phyloP scores from a whole-genome alignment of 2,113 vertebrate genomes.

The Typhlomys cinereus region DNA sequence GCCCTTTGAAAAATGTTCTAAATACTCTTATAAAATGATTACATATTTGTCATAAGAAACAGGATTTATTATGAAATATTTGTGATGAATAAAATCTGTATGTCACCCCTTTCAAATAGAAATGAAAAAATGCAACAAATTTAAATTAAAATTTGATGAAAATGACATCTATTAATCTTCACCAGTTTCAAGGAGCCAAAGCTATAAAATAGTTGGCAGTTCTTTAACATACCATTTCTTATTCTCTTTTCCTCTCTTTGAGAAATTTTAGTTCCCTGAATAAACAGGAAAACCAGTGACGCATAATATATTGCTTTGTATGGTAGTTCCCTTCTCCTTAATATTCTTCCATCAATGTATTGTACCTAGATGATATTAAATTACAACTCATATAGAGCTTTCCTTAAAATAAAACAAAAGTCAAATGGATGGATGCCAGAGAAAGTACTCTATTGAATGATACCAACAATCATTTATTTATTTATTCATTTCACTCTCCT shows the following conservation, averaged over 20 bases:
- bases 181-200: constrained; percentile 33
- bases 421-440: constrained; percentile 12
- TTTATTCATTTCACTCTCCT: constrained; percentile 81
- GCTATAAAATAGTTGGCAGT: constrained; percentile 29
- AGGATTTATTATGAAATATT: not conserved
- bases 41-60: not conserved
- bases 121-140: not conserved
- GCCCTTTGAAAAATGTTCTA: not conserved
- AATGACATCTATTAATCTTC: constrained; percentile 8
- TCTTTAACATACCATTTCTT: constrained; percentile 50
- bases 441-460: constrained; percentile 51
- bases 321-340: constrained; percentile 61
- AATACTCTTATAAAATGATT: not conserved
- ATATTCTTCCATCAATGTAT: constrained; percentile 72
- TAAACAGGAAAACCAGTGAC: constrained; percentile 65
- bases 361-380: constrained; percentile 74
- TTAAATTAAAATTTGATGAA: not conserved
- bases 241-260: constrained; percentile 61
- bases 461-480: constrained; percentile 64
- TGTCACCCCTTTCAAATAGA: not conserved
- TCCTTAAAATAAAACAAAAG: constrained; percentile 12
- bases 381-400: constrained; percentile 48
- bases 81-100: not conserved
- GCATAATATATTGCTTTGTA: constrained; percentile 70
- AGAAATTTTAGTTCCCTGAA: constrained; percentile 70